Evolutionary conservation across 1,140 invertebrate species (phyloP).

Genomic region (Drepana arcuata): DNA sequence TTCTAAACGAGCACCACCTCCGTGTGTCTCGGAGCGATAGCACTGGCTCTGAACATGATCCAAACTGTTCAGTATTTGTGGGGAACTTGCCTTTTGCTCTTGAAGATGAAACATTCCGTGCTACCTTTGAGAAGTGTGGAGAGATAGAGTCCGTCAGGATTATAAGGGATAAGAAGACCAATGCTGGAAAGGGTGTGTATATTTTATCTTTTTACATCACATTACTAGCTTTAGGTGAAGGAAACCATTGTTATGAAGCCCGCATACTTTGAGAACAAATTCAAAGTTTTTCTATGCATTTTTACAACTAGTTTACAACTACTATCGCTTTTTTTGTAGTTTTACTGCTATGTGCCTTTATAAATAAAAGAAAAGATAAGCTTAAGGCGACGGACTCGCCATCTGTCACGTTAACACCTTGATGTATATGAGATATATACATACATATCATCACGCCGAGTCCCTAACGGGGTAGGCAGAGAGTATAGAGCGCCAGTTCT

Average conservation of each 20-base stretch:
- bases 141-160: constrained; percentile 79
- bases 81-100: constrained; percentile 81
- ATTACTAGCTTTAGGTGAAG: no score
- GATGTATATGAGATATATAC: no score
- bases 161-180: constrained; percentile 79
- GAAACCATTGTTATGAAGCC: no score
- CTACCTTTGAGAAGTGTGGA: constrained; percentile 82
- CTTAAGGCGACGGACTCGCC: no score
- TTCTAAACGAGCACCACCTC: constrained; percentile 76
- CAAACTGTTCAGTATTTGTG: constrained; percentile 79
- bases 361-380: no score
- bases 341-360: no score
- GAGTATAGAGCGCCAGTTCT: no score
- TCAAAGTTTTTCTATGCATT: neutral
- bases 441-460: no score
- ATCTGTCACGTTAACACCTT: no score
- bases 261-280: no score
- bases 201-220: neutral
- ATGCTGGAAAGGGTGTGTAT: constrained; percentile 78
- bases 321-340: no score
- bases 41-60: constrained; percentile 67
- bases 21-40: constrained; percentile 72
- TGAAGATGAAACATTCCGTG: constrained; percentile 79
- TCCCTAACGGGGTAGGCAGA: no score
- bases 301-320: neutral